These are phyloP conservation scores for Globia sparganii DNA, from an alignment of 2,888 invertebrate genomes.

Conservation along the genomic window DNA sequence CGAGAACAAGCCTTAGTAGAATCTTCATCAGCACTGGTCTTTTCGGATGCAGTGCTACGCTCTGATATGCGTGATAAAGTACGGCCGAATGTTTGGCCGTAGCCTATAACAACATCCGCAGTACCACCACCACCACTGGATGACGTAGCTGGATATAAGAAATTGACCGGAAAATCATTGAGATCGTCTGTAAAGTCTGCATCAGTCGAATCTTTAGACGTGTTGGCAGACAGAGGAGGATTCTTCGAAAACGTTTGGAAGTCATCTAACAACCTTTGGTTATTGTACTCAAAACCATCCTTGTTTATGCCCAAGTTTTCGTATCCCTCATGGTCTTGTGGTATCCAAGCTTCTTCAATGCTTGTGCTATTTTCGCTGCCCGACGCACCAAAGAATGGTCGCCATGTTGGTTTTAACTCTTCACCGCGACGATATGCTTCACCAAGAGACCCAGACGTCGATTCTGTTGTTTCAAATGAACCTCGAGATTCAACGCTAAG, in stretches of 20 bases:
- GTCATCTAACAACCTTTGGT: slow-evolving; percentile 86
- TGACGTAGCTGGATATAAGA: slow-evolving; percentile 93
- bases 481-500: slow-evolving; percentile 93
- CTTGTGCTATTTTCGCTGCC: slow-evolving; percentile 96
- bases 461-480: slow-evolving; percentile 93
- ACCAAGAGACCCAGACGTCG: slow-evolving; percentile 94
- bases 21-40: slow-evolving; percentile 96
- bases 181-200: slow-evolving; percentile 94
- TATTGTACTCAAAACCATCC: slow-evolving; percentile 86
- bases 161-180: slow-evolving; percentile 93
- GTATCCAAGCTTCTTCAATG: slow-evolving; percentile 95
- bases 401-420: slow-evolving; percentile 95
- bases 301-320: slow-evolving; percentile 89
- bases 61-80: slow-evolving; percentile 96
- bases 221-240: slow-evolving; percentile 86
- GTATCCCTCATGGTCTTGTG: slow-evolving; percentile 93
- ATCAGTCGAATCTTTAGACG: slow-evolving; percentile 90
- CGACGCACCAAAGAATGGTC: slow-evolving; percentile 94
- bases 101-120: slow-evolving; percentile 93
- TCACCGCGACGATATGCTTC: slow-evolving; percentile 92
- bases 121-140: slow-evolving; percentile 83
- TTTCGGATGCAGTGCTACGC: slow-evolving; percentile 96
- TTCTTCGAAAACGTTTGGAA: slow-evolving; percentile 88
- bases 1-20: slow-evolving; percentile 96
- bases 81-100: slow-evolving; percentile 94